Base-by-base conservation (phyloP, 2,888 invertebrate genomes). In the Apotomis betuletana region DNA sequence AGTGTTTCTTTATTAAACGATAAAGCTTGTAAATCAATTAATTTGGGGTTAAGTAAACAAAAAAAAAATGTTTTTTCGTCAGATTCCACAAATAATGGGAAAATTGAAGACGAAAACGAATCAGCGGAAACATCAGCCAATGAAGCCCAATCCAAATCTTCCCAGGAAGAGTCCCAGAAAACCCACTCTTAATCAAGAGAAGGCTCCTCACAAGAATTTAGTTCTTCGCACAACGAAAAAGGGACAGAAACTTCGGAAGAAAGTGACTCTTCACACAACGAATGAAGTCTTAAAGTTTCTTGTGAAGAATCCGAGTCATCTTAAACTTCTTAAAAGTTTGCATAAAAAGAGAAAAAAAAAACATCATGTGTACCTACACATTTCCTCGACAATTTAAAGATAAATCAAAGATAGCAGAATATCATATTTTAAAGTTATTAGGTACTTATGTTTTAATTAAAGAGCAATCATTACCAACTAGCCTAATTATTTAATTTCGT, bases 61-160 rank as follows among this genome's bases (percentile, higher is more conserved):
- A 49, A 10, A 27, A n/a, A 10, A 49, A 10, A 4, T 38, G 6
- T n/a, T 10, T 38, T 12, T 51, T 41, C 4, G 27, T 27, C 57
- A 69, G 69, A 63, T 41, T n/a, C 62, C 4, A 8, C 51, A 9
- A 8, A 44, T 0, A 61, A 36, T 4, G 38, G 63, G 57, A 12
- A 49, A 12, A 36, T 38, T 6, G 55, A 51, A 69, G 57, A 36
- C 13, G 49, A 51, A 38, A 57, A 36, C 4, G 9, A n/a, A 27
- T 55, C 55, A n/a, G 12, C 38, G 41, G 69, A 41, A 12, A 3
- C 62, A 62, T 15, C 12, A 38, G n/a, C 5, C 15, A 27, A 57
- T 49, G 41, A 51, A 38, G 15, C 0, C 4, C 10, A 38, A 36
- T 57, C 46, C 10, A 13, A 69, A 41, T 10, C 36, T 12, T 57